These are phyloP conservation scores for Craterocephalus amniculus DNA, from an alignment of 2,797 vertebrate genomes.

Conservation along the genomic window DNA sequence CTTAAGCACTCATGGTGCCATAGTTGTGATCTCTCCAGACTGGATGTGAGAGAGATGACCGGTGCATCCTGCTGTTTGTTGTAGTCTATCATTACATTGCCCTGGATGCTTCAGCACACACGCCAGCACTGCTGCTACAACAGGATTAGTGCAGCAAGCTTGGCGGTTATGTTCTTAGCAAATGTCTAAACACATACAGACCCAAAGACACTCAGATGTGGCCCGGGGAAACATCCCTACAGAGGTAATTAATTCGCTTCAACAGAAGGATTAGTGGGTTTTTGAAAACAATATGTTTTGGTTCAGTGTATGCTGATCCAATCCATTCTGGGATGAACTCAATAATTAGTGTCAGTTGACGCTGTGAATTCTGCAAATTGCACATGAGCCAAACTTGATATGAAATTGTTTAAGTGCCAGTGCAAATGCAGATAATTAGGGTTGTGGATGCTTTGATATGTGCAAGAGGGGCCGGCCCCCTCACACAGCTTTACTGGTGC, in stretches of 20 bases:
- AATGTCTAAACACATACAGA: background rate
- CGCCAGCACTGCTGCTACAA: slow-evolving; percentile 43
- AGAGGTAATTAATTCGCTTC: slow-evolving; percentile 48
- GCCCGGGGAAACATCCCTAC: slow-evolving; percentile 3
- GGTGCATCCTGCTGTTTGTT: slow-evolving; percentile 35
- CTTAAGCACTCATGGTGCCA: slow-evolving; percentile 19
- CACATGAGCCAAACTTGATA: slow-evolving; percentile 39
- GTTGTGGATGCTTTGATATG: slow-evolving; percentile 51
- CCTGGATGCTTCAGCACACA: slow-evolving; percentile 46
- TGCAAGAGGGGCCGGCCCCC: slow-evolving; percentile 22
- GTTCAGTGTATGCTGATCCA: slow-evolving; percentile 7
- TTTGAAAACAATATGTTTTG: slow-evolving; percentile 35
- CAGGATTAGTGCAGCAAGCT: slow-evolving; percentile 55
- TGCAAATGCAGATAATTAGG: slow-evolving; percentile 45
- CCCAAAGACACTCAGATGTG: background rate
- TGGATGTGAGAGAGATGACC: slow-evolving; percentile 29
- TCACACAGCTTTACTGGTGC: slow-evolving; percentile 13
- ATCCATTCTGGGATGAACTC: slow-evolving; percentile 34
- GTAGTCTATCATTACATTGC: slow-evolving; percentile 38
- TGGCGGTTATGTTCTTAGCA: background rate
- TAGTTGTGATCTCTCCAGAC: slow-evolving; percentile 35
- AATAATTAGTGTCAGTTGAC: slow-evolving; percentile 36
- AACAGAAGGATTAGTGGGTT: slow-evolving; percentile 56
- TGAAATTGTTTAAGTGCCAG: slow-evolving; percentile 35
- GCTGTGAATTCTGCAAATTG: slow-evolving; percentile 35